phyloP scores from a whole-genome alignment of 2,888 invertebrate species.

The Melolontha melolontha region DNA sequence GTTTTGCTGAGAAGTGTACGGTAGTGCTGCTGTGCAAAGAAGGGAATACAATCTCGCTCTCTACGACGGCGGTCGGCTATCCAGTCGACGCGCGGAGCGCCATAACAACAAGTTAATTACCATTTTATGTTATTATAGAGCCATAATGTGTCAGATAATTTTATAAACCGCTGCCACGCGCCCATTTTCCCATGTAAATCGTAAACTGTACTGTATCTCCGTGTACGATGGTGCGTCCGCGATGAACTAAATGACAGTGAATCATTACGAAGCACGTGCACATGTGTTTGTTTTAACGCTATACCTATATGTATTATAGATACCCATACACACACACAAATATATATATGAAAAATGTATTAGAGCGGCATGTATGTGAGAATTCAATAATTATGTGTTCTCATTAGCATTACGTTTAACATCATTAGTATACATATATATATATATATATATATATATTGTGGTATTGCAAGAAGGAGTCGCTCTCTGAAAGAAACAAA shows the following conservation, averaged over 20 bases:
- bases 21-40: too few relatives aligned
- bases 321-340: constrained; percentile 3
- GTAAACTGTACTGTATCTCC: constrained; percentile 32
- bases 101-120: constrained; percentile 53
- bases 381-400: too few relatives aligned
- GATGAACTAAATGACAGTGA: constrained; percentile 33
- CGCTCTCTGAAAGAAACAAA: too few relatives aligned
- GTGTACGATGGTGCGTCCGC: constrained; percentile 7
- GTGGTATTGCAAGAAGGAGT: too few relatives aligned
- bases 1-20: too few relatives aligned
- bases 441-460: too few relatives aligned
- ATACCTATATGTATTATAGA: neutral
- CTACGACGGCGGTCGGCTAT: too few relatives aligned
- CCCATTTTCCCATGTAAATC: constrained; percentile 46
- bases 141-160: constrained; percentile 52
- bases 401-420: too few relatives aligned
- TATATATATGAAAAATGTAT: too few relatives aligned
- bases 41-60: too few relatives aligned
- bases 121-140: constrained; percentile 53
- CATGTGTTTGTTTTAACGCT: neutral
- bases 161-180: constrained; percentile 49
- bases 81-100: constrained; percentile 11
- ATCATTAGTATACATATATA: too few relatives aligned
- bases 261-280: constrained; percentile 11
- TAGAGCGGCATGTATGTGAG: too few relatives aligned